Percentiles rank a stretch among this genome's conserved stretches.
These are phyloP conservation scores for Suillia variegata DNA, from an alignment of 2,888 invertebrate species.

Conservation along the genomic window DNA sequence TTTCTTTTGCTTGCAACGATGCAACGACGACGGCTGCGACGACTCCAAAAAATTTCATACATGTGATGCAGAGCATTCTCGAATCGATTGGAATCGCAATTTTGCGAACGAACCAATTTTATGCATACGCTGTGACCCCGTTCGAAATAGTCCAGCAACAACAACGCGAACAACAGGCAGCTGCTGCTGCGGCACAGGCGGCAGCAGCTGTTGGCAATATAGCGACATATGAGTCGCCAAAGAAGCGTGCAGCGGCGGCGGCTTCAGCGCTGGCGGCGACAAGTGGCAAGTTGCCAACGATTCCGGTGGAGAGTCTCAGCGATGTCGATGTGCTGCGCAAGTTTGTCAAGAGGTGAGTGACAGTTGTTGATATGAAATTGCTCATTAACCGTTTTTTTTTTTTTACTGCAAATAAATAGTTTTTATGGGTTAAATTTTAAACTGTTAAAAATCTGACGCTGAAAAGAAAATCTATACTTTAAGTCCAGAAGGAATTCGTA, in stretches of 20 bases:
- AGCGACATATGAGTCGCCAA: constrained; percentile 13
- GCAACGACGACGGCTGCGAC: no score
- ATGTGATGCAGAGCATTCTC: constrained; percentile 47
- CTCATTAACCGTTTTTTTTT: no score
- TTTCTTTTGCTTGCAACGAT: no score
- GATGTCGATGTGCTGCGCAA: constrained; percentile 78
- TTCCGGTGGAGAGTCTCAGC: constrained; percentile 60
- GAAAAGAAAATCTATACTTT: no score
- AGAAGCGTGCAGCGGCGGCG: constrained; percentile 14
- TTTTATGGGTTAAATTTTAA: no score
- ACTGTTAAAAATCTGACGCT: no score
- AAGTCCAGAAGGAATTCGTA: no score
- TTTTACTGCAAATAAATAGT: no score
- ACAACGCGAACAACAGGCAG: constrained; percentile 31
- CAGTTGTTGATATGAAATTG: background rate
- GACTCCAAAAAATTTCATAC: no score
- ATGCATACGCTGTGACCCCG: constrained; percentile 60
- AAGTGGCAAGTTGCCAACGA: constrained; percentile 57
- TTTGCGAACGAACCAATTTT: constrained; percentile 57
- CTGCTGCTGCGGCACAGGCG: constrained; percentile 6
- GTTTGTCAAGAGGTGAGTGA: constrained; percentile 75
- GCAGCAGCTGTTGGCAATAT: background rate
- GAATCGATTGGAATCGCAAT: constrained; percentile 57
- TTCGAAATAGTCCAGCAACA: constrained; percentile 53
- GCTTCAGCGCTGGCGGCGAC: constrained; percentile 22